Evolutionary conservation across 2,888 invertebrate genomes (phyloP), one percentile per base, ranked within the genome.

Genomic region (Phasia obesa): DNA sequence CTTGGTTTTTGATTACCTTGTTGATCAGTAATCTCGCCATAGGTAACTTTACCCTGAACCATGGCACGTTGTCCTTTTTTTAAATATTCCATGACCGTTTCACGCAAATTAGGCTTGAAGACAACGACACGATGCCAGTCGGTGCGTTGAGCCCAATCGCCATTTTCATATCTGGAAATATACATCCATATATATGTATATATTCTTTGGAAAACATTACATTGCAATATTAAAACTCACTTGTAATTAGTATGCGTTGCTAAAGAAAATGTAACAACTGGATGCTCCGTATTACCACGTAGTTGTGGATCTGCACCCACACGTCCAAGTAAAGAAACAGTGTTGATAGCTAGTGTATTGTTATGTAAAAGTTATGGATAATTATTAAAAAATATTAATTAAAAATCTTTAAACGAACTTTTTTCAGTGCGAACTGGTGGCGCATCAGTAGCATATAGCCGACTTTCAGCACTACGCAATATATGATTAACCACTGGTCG

Each of bases 51-150:
- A 6, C 98, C 98, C 82, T 94, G 94, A 0, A 98, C 93, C 92
- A 96, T 93, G 0, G 97, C 94, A 85, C 97, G 93, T 88, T 97
- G 96, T 0, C 98, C 98, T 92, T 97, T 98, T 87, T 94, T 96
- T 75, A 98, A 90, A 89, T 94, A 96, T 88, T 94, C 95, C 88
- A 95, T 94, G 0, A 97, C 95, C 0, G 94, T 93, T 31, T 97
- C 97, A 47, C 97, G 93, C 2, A 98, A 93, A 71, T 93, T 93
- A 3, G 97, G 97, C 88, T 95, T 96, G 90, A 98, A 98, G 7
- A 98, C 95, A 86, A 96, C 95, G 62, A 98, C 91, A 87, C 96
- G 93, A 91, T 98, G 98, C 98, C 98, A 98, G 86, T 98, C 97
- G 9, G 97, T 97, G 87, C 96, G 94, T 89, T 97, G 97, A 67